These are phyloP conservation scores for Pseudorasbora parva DNA, from an alignment of 2,113 vertebrate species.

Conservation along the genomic window DNA sequence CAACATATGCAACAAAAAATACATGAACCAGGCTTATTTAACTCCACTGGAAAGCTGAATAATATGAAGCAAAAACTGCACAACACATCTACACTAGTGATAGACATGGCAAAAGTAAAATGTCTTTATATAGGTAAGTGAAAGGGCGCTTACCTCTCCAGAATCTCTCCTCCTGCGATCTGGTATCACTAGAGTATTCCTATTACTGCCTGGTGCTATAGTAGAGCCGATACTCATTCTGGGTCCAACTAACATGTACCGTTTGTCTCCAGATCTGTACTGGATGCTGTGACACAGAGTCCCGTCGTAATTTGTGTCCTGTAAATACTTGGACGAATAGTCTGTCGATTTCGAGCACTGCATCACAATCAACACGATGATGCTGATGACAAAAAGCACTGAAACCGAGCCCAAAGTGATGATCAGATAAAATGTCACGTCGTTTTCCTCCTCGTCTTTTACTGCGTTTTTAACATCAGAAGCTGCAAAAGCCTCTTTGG, in stretches of 20 bases:
- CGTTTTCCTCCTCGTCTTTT: conserved; percentile 31
- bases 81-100: too few species aligned
- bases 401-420: conserved; percentile 54
- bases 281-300: conserved; percentile 60
- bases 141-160: conserved; percentile 24
- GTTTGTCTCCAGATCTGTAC: conserved; percentile 62
- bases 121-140: too few species aligned
- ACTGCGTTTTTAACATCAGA: conserved; percentile 32
- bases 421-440: conserved; percentile 56
- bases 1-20: too few species aligned
- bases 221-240: conserved; percentile 59
- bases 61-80: too few species aligned
- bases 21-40: too few species aligned
- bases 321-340: conserved; percentile 52
- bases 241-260: conserved; percentile 62
- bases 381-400: conserved; percentile 58
- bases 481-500: conserved; percentile 54
- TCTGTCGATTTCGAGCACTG: conserved; percentile 54
- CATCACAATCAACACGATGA: conserved; percentile 53
- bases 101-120: too few species aligned
- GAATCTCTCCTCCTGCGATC: conserved; percentile 51
- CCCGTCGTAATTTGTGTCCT: conserved; percentile 57
- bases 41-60: too few species aligned
- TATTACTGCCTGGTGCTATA: conserved; percentile 54
- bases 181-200: conserved; percentile 61